Percentiles rank a stretch among this genome's conserved stretches.
phyloP scores from a whole-genome alignment of 1,140 invertebrate species.

The Phthorimaea operculella region DNA sequence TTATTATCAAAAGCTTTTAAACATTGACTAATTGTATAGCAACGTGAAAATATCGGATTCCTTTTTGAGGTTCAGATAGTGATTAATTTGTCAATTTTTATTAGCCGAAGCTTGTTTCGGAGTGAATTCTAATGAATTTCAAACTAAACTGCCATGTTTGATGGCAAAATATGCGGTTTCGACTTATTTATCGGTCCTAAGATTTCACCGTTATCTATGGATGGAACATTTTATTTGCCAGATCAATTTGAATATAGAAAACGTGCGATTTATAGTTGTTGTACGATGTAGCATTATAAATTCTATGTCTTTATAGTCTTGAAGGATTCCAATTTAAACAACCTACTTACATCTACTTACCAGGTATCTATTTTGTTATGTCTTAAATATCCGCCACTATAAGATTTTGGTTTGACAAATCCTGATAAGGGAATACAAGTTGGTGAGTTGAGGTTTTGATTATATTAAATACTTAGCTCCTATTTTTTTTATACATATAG shows the following conservation, averaged over 20 bases:
- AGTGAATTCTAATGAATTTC: slow-evolving; percentile 21
- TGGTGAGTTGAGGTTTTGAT: too few species aligned
- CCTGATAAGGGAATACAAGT: too few species aligned
- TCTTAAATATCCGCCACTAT: too few species aligned
- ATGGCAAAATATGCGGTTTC: slow-evolving; percentile 7
- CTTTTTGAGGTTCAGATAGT: slow-evolving; percentile 5
- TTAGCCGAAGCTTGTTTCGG: slow-evolving; percentile 11
- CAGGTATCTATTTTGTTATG: too few species aligned
- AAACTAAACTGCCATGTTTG: slow-evolving; percentile 11
- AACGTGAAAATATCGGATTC: slow-evolving; percentile 14
- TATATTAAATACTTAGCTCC: too few species aligned
- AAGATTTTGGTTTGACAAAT: too few species aligned
- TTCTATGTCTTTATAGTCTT: too few species aligned
- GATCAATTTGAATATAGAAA: neutral
- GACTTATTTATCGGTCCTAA: slow-evolving; percentile 1
- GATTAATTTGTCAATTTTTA: slow-evolving; percentile 22
- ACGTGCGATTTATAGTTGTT: neutral
- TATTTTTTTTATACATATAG: too few species aligned
- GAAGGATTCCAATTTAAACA: too few species aligned
- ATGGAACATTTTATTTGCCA: neutral
- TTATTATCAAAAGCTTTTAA: slow-evolving; percentile 11
- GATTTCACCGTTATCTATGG: slow-evolving; percentile 5
- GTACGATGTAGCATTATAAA: neutral
- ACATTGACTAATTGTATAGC: slow-evolving; percentile 18
- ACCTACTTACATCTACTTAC: too few species aligned